phyloP scores from a whole-genome alignment of 2,113 vertebrate species.

The Chrysochloris asiatica region DNA sequence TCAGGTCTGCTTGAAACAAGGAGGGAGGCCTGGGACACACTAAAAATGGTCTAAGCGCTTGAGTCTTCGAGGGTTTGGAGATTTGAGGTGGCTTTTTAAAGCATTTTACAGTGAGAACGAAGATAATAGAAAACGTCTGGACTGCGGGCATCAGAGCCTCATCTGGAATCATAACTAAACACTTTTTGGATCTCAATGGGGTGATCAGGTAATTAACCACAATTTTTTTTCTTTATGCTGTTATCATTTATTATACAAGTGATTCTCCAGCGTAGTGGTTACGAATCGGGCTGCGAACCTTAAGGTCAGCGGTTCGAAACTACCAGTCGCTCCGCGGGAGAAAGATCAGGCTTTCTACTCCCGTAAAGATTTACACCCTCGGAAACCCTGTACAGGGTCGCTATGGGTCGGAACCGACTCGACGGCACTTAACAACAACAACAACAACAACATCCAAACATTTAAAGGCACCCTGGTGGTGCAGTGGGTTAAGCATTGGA shows the following conservation, averaged over 20 bases:
- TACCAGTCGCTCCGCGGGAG: too few relatives aligned
- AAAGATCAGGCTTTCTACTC: too few relatives aligned
- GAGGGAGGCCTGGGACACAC: neutral
- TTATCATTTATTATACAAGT: slow-evolving; percentile 7
- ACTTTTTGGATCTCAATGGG: neutral
- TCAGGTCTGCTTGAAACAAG: neutral
- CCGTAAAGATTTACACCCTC: too few relatives aligned
- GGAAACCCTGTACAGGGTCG: too few relatives aligned
- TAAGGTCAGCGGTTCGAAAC: too few relatives aligned
- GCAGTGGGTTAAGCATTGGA: too few relatives aligned
- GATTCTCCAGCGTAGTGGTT: too few relatives aligned
- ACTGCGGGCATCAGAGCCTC: neutral
- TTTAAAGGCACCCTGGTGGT: too few relatives aligned
- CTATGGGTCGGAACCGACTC: too few relatives aligned
- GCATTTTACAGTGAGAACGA: neutral
- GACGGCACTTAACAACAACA: too few relatives aligned
- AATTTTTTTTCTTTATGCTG: slow-evolving; percentile 19
- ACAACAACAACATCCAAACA: too few relatives aligned
- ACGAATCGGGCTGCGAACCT: too few relatives aligned
- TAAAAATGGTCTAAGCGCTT: neutral
- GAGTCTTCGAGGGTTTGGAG: neutral
- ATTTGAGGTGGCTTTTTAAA: neutral
- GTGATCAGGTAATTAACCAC: neutral
- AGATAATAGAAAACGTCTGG: neutral
- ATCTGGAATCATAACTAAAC: neutral